Percentiles rank a stretch among this genome's conserved stretches.
phyloP scores from a whole-genome alignment of 2,113 vertebrate species.

The Salvelinus sp. region DNA sequence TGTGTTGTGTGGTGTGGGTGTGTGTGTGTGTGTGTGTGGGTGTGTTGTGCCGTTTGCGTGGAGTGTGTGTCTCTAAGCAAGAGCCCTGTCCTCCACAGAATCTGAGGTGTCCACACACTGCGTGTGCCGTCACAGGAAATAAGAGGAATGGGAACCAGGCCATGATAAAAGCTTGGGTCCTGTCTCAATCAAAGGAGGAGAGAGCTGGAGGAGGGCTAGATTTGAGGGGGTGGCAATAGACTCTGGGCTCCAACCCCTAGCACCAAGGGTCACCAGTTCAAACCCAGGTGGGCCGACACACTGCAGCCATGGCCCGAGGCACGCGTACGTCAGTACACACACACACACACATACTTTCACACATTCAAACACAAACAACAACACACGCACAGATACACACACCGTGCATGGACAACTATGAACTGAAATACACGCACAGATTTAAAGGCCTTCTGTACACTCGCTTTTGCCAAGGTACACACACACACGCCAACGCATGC shows the following conservation, averaged over 20 bases:
- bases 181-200: constrained; percentile 1
- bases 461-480: neutral
- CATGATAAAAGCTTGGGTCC: neutral
- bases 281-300: constrained; percentile 41
- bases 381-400: neutral
- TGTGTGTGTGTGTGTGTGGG: neutral
- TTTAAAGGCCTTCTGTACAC: neutral
- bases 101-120: constrained; percentile 3
- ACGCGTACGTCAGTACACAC: neutral
- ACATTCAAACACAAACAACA: neutral
- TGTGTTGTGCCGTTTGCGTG: neutral
- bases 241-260: constrained; percentile 34
- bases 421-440: neutral
- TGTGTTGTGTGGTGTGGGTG: neutral
- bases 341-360: neutral
- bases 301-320: neutral
- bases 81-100: neutral
- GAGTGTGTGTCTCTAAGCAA: neutral
- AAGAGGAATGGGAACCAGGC: constrained; percentile 7
- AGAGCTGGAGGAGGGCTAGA: neutral
- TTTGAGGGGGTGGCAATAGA: constrained; percentile 28
- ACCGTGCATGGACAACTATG: neutral
- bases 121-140: constrained; percentile 3
- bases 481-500: neutral
- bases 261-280: constrained; percentile 31